A percentile compares a stretch with the other conserved stretches of the same genome.
Evolutionary conservation across 2,888 invertebrate species (phyloP).

Genomic region (Hypomecis atomaria): DNA sequence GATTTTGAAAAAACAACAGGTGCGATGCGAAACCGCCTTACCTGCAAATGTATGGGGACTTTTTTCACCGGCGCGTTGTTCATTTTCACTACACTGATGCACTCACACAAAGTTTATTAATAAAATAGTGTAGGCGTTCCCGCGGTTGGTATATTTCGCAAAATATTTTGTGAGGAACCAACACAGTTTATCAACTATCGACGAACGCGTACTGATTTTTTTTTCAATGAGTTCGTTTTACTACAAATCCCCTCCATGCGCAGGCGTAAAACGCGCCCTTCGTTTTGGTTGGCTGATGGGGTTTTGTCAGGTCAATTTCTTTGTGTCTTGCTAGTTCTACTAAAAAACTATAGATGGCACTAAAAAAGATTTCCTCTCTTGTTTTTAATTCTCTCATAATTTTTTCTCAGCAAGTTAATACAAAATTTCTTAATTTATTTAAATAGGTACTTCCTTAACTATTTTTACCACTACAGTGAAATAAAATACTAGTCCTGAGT

Average conservation of each 20-base stretch:
- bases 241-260: slow-evolving; percentile 70
- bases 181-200: slow-evolving; percentile 49
- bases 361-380: too few species aligned
- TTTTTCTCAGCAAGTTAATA: too few species aligned
- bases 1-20: slow-evolving; percentile 69
- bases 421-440: too few species aligned
- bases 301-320: slow-evolving; percentile 39
- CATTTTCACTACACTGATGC: slow-evolving; percentile 82
- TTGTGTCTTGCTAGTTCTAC: slow-evolving; percentile 30
- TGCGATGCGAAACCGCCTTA: slow-evolving; percentile 72
- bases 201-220: slow-evolving; percentile 67
- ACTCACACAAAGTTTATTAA: slow-evolving; percentile 74
- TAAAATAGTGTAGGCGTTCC: slow-evolving; percentile 70
- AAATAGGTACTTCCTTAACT: too few species aligned
- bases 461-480: too few species aligned
- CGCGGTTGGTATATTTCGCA: slow-evolving; percentile 58
- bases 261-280: slow-evolving; percentile 73
- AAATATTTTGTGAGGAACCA: slow-evolving; percentile 42
- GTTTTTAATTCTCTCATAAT: too few species aligned
- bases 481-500: too few species aligned
- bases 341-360: slow-evolving; percentile 45
- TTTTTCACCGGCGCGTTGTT: slow-evolving; percentile 93
- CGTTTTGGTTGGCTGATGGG: slow-evolving; percentile 53
- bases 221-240: slow-evolving; percentile 57
- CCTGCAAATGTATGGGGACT: slow-evolving; percentile 97